Percentiles rank a stretch among this genome's conserved stretches.
Evolutionary conservation across 2,888 invertebrate species (phyloP).

Genomic region (Eilema depressum): DNA sequence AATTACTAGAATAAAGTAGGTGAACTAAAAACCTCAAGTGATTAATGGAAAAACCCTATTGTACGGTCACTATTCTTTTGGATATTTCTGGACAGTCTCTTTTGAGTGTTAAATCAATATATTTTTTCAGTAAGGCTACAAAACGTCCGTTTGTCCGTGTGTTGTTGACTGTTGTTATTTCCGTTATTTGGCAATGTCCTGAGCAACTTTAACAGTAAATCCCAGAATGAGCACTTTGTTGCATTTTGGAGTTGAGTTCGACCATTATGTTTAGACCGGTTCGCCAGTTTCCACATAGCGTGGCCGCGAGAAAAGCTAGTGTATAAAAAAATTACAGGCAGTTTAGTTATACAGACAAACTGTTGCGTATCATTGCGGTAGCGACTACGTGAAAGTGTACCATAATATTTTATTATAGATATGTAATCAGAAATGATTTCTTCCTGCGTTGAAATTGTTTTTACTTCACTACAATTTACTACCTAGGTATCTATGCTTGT

Average conservation of each 20-base stretch:
- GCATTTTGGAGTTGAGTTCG: too few species aligned
- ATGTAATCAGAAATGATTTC: constrained; percentile 19
- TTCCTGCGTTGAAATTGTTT: constrained; percentile 1
- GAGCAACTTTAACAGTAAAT: too few species aligned
- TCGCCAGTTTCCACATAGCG: background rate
- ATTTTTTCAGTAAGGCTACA: too few species aligned
- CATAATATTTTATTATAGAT: constrained; percentile 17
- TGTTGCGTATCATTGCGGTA: constrained; percentile 15
- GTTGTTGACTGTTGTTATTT: too few species aligned
- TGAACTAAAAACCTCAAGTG: background rate
- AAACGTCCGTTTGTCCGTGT: too few species aligned
- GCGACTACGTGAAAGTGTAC: constrained; percentile 16
- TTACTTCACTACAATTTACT: background rate
- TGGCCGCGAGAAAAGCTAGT: too few species aligned
- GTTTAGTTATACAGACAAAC: background rate
- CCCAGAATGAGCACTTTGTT: too few species aligned
- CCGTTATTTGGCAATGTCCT: too few species aligned
- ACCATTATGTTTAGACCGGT: too few species aligned
- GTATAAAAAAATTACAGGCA: background rate
- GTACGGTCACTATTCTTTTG: constrained; percentile 16
- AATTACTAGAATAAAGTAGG: background rate
- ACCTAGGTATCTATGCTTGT: too few species aligned
- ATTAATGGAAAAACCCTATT: background rate
- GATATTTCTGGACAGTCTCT: constrained; percentile 20
- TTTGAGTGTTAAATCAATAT: background rate